These are phyloP conservation scores for Lutraria lutraria DNA, from an alignment of 2,888 invertebrate genomes.

Conservation along the genomic window DNA sequence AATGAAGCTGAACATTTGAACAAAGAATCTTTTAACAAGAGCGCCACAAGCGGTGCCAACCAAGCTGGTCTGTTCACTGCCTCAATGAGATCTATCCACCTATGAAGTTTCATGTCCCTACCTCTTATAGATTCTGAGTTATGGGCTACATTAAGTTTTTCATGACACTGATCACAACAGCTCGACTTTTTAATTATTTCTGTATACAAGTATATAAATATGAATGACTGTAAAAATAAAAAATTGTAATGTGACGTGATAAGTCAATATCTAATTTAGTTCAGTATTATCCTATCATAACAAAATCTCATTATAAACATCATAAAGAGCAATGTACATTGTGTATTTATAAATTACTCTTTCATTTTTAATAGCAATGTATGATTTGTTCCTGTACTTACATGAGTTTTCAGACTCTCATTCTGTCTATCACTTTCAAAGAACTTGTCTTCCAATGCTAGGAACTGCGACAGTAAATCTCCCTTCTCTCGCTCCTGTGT, in stretches of 20 bases:
- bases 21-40: not conserved
- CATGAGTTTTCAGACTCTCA: slow-evolving; percentile 63
- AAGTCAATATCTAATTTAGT: not conserved
- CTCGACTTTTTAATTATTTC: not conserved
- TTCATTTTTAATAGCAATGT: no score
- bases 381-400: slow-evolving; percentile 31
- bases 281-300: not conserved
- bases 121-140: no score
- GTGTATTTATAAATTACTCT: no score
- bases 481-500: slow-evolving; percentile 75
- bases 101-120: no score
- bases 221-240: not conserved
- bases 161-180: no score
- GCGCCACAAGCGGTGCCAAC: no score
- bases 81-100: no score
- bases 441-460: slow-evolving; percentile 72
- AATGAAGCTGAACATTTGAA: not conserved
- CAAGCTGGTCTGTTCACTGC: no score
- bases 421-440: slow-evolving; percentile 59
- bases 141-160: no score
- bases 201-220: not conserved
- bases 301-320: not conserved
- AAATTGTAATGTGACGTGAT: not conserved
- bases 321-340: no score
- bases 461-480: slow-evolving; percentile 73